Evolutionary conservation across 1,140 invertebrate species (phyloP).

Genomic region (Drosophila melanica): DNA sequence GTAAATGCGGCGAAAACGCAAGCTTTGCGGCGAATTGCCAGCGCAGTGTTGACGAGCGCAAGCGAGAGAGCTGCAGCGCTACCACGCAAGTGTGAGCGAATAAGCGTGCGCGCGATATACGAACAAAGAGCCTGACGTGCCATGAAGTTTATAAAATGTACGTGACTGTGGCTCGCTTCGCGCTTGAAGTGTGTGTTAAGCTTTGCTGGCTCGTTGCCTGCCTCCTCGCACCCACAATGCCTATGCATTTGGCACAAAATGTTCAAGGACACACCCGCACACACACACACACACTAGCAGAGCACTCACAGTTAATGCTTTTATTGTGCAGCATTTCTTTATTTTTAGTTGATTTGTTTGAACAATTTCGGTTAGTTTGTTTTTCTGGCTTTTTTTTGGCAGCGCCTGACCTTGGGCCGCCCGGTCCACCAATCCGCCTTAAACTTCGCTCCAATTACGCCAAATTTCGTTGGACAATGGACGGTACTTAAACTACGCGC

Average conservation of each 20-base stretch:
- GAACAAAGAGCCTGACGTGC: constrained; percentile 35
- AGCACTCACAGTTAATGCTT: constrained; percentile 59
- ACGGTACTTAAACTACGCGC: constrained; percentile 68
- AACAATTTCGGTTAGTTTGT: constrained; percentile 62
- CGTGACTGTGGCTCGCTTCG: constrained; percentile 73
- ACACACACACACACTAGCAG: constrained; percentile 13
- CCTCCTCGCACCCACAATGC: constrained; percentile 6
- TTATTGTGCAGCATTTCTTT: constrained; percentile 75
- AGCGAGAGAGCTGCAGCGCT: constrained; percentile 7
- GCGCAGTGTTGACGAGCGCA: constrained; percentile 9
- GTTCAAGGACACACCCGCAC: constrained; percentile 70
- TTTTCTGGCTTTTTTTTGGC: background rate
- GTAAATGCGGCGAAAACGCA: constrained; percentile 37
- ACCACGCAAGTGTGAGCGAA: constrained; percentile 23
- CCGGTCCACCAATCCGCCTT: background rate
- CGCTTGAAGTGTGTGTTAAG: constrained; percentile 78
- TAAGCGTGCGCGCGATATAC: background rate
- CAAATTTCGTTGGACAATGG: constrained; percentile 52
- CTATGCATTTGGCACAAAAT: constrained; percentile 71
- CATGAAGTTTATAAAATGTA: constrained; percentile 77
- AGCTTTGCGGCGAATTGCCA: constrained; percentile 40
- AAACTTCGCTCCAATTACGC: constrained; percentile 59
- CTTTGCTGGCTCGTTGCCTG: constrained; percentile 45
- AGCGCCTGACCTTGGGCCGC: constrained; percentile 57
- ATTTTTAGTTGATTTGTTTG: constrained; percentile 74